Evolutionary conservation across 2,888 invertebrate species (phyloP), one percentile per base, ranked within the genome.

Genomic region (Odontocolon sp.): DNA sequence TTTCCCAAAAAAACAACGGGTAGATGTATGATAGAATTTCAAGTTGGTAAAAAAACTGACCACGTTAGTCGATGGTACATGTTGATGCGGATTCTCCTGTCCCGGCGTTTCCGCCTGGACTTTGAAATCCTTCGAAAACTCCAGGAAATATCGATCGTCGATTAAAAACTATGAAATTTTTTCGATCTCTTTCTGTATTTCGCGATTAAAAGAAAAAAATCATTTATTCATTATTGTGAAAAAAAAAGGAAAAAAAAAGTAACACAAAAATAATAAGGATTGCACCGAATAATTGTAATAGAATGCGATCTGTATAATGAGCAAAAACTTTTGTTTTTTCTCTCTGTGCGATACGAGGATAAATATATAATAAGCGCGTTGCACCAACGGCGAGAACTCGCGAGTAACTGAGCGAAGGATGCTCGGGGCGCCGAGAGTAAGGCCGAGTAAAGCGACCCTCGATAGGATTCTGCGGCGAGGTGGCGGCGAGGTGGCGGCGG

Each of bases 391-490:
- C 78, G 76, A 66, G 71, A 78, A 78, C 78, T 78, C 76, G 72
- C 78, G 76, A 78, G 64, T 59, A 57, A 75, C 69, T 72, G 78
- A 76, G 67, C 67, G 64, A 69, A 71, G 68, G 76, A 78, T 78
- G 57, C 78, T 77, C 59, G 79, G 77, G 79, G 77, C 79, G 77
- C 77, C 72, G 79, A 83, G 83, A 82, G 83, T 83, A 84, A 86
- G 83, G 82, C 86, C 83, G 83, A 82, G 83, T 83, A 84, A 86
- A 83, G 82, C 86, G 84, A 86, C 83, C 86, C 85, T 83, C 85
- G 85, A 86, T 85, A n/a, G 83, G 82, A 82, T 81, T 82, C 77
- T 79, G 80, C 74, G 79, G 78, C 78, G 82, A 80, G 80, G 81
- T 81, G 81, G 79, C 80, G 77, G 71, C 72, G 75, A 79, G 50